Base-by-base conservation (phyloP, 2,797 vertebrate genomes). In the Clangula hyemalis region DNA sequence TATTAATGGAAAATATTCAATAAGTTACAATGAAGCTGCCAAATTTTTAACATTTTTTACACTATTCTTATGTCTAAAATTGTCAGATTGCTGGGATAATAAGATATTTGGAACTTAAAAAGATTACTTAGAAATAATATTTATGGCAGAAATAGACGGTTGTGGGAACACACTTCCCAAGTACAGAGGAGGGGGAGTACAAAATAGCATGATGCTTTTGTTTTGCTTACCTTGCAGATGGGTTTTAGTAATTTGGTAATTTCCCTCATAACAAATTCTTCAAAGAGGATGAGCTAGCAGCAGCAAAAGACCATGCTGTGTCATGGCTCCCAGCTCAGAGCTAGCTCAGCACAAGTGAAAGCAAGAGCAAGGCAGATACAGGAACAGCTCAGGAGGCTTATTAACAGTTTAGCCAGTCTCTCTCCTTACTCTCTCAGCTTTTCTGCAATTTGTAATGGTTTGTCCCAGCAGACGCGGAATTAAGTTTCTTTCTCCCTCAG, bases 401-500 rank as follows among this genome's bases (percentile, higher is more conserved):
- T n/a, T 76, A 81, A 71, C 43, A 49, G 47, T 43, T 88, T 60
- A 51, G 51, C 8, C 32, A 71, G 45, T 36, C 74, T 83, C 39
- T 51, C 43, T 58, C 39, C 57, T 72, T 39, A 72, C 39, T 75
- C 4, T 12, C 53, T 87, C 36, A 47, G 34, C 54, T 56, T 11
- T 69, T 57, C 28, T 84, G 77, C 77, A 54, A 53, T 70, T 89
- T 87, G 51, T 78, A 94, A 78, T 36, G 34, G 22, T 83, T 85
- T 85, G 68, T 70, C 68, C 58, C 32, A 51, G 64, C 69, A 90
- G 93, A 79, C 6, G 8, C 57, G 65, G 89, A 95, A 94, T 89
- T 60, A 83, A 87, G 54, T n/a, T 38, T 39, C 51, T 57, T 69
- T 61, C 60, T 56, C 64, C 41, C 83, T 47, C 39, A 41, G 19